Evolutionary conservation across 2,888 invertebrate species (phyloP).

Genomic region (Yponomeuta sedellus): DNA sequence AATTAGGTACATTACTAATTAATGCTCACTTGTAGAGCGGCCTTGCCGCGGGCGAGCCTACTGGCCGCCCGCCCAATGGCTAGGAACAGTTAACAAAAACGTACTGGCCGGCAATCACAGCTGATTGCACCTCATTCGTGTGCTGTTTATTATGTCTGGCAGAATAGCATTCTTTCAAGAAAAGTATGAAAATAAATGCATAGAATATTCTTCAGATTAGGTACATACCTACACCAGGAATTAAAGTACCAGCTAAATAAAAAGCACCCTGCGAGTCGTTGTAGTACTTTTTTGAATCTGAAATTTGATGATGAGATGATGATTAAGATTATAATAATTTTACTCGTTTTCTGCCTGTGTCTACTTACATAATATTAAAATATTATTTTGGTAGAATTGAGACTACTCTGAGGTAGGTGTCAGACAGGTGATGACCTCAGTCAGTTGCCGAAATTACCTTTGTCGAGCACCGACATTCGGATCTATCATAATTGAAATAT

Average conservation of each 20-base stretch:
- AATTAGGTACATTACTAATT: background rate
- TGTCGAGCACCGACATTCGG: background rate
- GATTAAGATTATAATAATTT: too few relatives aligned
- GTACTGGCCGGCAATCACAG: background rate
- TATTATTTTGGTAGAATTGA: too few relatives aligned
- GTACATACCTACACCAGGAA: too few relatives aligned
- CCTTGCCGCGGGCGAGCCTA: conserved; percentile 3
- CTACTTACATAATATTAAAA: too few relatives aligned
- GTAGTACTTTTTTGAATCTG: too few relatives aligned
- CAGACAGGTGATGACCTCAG: background rate
- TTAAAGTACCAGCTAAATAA: too few relatives aligned
- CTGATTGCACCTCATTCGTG: background rate
- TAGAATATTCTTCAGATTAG: background rate
- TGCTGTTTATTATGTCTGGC: background rate
- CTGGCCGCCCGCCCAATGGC: background rate
- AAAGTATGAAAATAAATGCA: background rate
- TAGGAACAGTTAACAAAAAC: conserved; percentile 2
- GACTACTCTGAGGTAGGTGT: too few relatives aligned
- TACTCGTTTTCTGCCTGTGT: too few relatives aligned
- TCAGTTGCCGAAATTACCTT: background rate
- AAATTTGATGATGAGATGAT: too few relatives aligned
- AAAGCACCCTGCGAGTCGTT: too few relatives aligned
- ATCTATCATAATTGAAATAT: background rate
- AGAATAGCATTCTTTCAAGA: background rate
- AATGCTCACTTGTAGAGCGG: background rate